Conservation (phyloP, 2,888 invertebrate genomes). For the Drosophila longiperda region DNA sequence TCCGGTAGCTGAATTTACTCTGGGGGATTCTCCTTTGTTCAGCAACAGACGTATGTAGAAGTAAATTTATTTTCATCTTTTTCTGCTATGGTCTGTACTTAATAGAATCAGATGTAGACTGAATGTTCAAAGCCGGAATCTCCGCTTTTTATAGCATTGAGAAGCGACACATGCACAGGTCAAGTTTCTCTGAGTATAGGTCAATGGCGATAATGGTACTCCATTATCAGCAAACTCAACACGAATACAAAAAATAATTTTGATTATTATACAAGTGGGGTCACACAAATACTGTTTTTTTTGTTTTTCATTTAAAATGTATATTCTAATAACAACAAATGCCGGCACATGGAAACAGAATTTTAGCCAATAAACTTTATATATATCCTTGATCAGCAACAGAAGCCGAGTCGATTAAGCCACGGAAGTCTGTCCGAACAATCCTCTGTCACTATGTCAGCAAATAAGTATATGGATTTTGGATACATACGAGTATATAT, state of each 20-base stretch:
- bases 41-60: neutral
- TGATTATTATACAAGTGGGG: neutral
- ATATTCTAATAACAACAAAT: neutral
- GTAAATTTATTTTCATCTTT: neutral
- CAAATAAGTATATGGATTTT: neutral
- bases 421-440: neutral
- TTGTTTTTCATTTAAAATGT: neutral
- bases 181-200: neutral
- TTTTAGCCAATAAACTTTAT: neutral
- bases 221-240: too few relatives aligned
- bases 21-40: neutral
- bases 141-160: neutral
- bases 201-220: too few relatives aligned
- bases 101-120: neutral
- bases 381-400: neutral
- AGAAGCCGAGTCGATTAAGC: neutral
- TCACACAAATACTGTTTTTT: neutral
- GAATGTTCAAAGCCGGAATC: neutral
- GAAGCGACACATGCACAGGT: neutral
- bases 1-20: accelerated
- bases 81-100: neutral
- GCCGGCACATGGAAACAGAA: neutral
- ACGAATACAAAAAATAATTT: too few relatives aligned
- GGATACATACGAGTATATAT: neutral
- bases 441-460: neutral